phyloP scores from a whole-genome alignment of 2,888 invertebrate species.

The Ernsta delagoae region DNA sequence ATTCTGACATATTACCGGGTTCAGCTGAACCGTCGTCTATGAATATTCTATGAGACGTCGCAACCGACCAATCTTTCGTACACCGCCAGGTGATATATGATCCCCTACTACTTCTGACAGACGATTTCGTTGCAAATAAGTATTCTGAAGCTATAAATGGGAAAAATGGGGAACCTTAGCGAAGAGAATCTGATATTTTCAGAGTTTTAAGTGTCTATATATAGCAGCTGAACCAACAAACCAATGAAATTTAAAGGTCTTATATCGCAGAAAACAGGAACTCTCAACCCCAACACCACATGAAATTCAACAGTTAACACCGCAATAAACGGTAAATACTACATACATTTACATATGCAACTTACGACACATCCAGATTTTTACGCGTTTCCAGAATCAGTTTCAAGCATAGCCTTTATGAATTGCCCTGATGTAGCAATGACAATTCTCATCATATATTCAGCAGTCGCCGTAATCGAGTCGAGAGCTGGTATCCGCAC shows the following conservation, averaged over 20 bases:
- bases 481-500: conserved; percentile 53
- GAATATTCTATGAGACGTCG: conserved; percentile 47
- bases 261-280: too few relatives aligned
- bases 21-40: conserved; percentile 40
- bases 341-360: conserved; percentile 36
- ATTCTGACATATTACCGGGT: conserved; percentile 36
- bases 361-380: conserved; percentile 26
- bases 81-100: conserved; percentile 28
- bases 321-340: too few relatives aligned
- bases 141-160: neutral
- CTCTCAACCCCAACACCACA: too few relatives aligned
- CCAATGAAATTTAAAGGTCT: too few relatives aligned
- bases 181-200: too few relatives aligned
- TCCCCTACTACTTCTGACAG: conserved; percentile 18
- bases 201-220: too few relatives aligned
- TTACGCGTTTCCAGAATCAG: conserved; percentile 40
- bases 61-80: conserved; percentile 26
- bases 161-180: neutral
- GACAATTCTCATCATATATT: conserved; percentile 69
- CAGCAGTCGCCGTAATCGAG: conserved; percentile 59
- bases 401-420: conserved; percentile 41
- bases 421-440: conserved; percentile 59
- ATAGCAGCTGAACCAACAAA: too few relatives aligned
- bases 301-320: too few relatives aligned
- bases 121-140: conserved; percentile 2